phyloP scores from a whole-genome alignment of 2,888 invertebrate species.

The Dendrolimus pini region DNA sequence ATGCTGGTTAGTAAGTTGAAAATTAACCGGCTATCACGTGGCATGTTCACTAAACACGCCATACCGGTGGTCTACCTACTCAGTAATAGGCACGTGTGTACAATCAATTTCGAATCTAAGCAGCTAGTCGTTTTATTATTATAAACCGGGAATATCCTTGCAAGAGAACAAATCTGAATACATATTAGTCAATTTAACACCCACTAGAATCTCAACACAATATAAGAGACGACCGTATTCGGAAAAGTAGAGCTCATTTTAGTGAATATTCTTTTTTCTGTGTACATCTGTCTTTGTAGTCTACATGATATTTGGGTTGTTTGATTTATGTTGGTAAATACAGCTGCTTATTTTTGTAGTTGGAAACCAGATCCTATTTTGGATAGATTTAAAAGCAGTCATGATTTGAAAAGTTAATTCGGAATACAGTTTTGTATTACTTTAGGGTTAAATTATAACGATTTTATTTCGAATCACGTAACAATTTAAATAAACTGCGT shows the following conservation, averaged over 20 bases:
- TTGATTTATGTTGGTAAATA: conserved; percentile 7
- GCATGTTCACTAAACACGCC: conserved; percentile 22
- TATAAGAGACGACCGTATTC: conserved; percentile 1
- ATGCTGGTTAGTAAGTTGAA: conserved; percentile 42
- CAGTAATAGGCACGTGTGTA: conserved; percentile 19
- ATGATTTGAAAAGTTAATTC: too few species aligned
- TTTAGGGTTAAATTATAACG: too few species aligned
- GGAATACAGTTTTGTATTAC: too few species aligned
- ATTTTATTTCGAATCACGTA: too few species aligned
- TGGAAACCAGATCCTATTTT: not conserved
- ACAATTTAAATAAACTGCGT: too few species aligned
- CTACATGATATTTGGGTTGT: conserved; percentile 5
- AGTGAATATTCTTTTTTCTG: conserved; percentile 2
- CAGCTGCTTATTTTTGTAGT: conserved; percentile 5
- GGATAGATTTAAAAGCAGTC: too few species aligned
- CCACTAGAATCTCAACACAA: not conserved
- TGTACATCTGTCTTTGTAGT: conserved; percentile 2
- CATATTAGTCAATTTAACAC: conserved; percentile 2
- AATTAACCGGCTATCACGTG: conserved; percentile 47
- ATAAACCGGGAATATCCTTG: conserved; percentile 11
- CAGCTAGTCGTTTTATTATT: conserved; percentile 18
- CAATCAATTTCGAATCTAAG: conserved; percentile 17
- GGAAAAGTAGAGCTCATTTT: conserved; percentile 1
- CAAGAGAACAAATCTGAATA: not conserved
- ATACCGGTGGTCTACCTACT: conserved; percentile 29